Percentiles rank a stretch among this genome's conserved stretches.
Evolutionary conservation across 2,888 invertebrate species (phyloP).

Genomic region (Cryptocephalus primarius): DNA sequence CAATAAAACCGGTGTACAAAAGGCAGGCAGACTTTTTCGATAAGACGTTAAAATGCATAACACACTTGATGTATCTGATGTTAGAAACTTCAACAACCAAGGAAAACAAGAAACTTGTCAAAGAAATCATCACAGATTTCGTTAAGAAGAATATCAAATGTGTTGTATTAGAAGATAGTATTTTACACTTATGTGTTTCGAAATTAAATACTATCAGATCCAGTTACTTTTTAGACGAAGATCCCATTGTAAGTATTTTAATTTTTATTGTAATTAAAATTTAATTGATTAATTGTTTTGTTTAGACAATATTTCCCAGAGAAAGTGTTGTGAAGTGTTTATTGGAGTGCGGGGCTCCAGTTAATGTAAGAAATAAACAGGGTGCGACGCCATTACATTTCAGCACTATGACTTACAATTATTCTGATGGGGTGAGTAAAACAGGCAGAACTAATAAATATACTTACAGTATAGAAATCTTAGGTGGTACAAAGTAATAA

Average conservation of each 20-base stretch:
- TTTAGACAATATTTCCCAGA: slow-evolving; percentile 63
- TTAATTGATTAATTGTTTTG: slow-evolving; percentile 7
- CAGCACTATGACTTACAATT: slow-evolving; percentile 68
- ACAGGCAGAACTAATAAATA: no score
- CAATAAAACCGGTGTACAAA: slow-evolving; percentile 57
- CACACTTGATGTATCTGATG: slow-evolving; percentile 65
- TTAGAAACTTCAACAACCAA: slow-evolving; percentile 46
- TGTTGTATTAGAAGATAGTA: slow-evolving; percentile 61
- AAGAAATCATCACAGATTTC: slow-evolving; percentile 42
- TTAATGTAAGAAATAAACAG: slow-evolving; percentile 64
- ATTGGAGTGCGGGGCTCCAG: slow-evolving; percentile 65
- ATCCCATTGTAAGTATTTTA: slow-evolving; percentile 33
- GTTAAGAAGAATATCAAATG: slow-evolving; percentile 56
- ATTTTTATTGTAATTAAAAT: neutral
- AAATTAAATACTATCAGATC: slow-evolving; percentile 67
- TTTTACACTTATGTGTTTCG: slow-evolving; percentile 75
- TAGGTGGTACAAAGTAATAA: no score
- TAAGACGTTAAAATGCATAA: slow-evolving; percentile 66
- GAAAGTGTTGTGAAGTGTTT: slow-evolving; percentile 57
- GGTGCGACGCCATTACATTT: slow-evolving; percentile 74
- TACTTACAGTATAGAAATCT: no score
- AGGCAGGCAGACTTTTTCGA: slow-evolving; percentile 75
- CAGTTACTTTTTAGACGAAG: slow-evolving; percentile 63
- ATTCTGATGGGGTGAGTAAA: slow-evolving; percentile 48
- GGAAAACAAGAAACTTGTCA: slow-evolving; percentile 40